These are phyloP conservation scores for Lepidurus couesii DNA, from an alignment of 1,140 invertebrate species.

Conservation along the genomic window DNA sequence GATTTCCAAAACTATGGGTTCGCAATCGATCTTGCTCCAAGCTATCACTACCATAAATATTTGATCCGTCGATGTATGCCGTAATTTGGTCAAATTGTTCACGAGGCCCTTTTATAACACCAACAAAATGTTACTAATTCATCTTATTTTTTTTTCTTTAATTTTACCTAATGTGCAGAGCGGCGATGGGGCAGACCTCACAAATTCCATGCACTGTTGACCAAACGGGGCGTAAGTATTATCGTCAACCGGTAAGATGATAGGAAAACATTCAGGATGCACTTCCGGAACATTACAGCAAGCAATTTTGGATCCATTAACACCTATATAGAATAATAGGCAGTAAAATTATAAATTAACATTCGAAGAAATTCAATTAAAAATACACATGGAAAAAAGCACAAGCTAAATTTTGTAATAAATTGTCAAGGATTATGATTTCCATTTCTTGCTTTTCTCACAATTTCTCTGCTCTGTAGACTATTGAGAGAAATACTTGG, in stretches of 20 bases:
- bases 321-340: conserved; percentile 25
- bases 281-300: conserved; percentile 37
- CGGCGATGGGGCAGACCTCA: conserved; percentile 74
- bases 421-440: background rate
- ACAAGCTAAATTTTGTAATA: background rate
- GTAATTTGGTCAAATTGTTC: conserved; percentile 64
- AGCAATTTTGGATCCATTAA: conserved; percentile 34
- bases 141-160: conserved; percentile 39
- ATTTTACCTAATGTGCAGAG: conserved; percentile 66
- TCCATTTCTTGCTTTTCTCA: conserved; percentile 43
- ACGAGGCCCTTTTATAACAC: conserved; percentile 40
- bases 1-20: conserved; percentile 28
- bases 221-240: conserved; percentile 59
- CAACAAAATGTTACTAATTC: background rate
- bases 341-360: background rate
- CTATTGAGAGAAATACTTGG: too few relatives aligned
- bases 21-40: conserved; percentile 46
- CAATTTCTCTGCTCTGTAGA: too few relatives aligned
- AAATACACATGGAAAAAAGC: background rate
- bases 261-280: conserved; percentile 78
- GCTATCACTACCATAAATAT: conserved; percentile 61
- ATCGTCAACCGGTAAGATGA: conserved; percentile 59
- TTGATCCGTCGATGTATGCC: conserved; percentile 63
- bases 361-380: background rate
- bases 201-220: conserved; percentile 73